These are phyloP conservation scores for Cheilosia impressa DNA, from an alignment of 2,888 invertebrate genomes.

Conservation along the genomic window DNA sequence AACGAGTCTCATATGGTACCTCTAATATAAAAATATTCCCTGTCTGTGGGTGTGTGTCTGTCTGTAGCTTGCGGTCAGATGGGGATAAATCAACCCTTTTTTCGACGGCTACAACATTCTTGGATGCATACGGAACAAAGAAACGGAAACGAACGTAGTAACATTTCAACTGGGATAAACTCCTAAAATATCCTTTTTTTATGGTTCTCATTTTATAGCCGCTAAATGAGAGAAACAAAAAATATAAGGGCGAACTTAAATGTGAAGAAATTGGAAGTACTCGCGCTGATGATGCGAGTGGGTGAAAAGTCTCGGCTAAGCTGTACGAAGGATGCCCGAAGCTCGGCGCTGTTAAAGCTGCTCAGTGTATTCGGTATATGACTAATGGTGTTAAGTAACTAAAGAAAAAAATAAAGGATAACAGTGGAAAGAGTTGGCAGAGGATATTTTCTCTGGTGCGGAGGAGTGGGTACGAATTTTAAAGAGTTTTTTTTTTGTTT, in stretches of 20 bases:
- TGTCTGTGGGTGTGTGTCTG: background rate
- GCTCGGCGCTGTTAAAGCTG: constrained; percentile 45
- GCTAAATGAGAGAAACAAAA: constrained; percentile 33
- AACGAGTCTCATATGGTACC: constrained; percentile 49
- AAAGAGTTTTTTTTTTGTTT: constrained; percentile 5
- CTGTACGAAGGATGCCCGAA: constrained; percentile 9
- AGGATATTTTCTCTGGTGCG: constrained; percentile 30
- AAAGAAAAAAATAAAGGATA: constrained; percentile 35
- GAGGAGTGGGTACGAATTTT: constrained; percentile 5
- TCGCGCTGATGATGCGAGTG: background rate
- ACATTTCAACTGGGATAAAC: constrained; percentile 43
- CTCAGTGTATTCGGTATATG: constrained; percentile 46
- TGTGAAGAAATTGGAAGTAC: constrained; percentile 43
- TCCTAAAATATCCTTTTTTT: constrained; percentile 43
- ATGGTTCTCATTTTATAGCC: constrained; percentile 44
- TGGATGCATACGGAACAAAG: background rate
- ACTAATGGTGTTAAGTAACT: constrained; percentile 71
- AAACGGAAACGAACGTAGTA: constrained; percentile 16
- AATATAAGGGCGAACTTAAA: constrained; percentile 13
- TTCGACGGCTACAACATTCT: background rate
- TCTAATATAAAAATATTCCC: background rate
- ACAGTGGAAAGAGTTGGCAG: constrained; percentile 44
- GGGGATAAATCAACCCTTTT: constrained; percentile 50
- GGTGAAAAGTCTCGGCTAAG: constrained; percentile 14
- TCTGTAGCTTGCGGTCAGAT: constrained; percentile 31